phyloP scores from a whole-genome alignment of 2,888 invertebrate species.

The Temnothorax ravouxi region DNA sequence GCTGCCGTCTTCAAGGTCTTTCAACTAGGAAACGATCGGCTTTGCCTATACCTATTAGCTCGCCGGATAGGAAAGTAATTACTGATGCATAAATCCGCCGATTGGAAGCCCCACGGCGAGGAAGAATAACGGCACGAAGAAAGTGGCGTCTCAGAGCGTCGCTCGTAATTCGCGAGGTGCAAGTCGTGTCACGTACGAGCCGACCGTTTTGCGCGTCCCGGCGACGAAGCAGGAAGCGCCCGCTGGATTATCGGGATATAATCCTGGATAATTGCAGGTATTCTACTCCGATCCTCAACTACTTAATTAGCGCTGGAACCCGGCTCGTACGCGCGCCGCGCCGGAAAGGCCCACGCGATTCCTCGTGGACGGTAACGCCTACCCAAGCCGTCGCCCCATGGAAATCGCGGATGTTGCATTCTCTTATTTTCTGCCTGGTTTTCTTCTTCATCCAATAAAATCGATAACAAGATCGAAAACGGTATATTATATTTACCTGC shows the following conservation, averaged over 20 bases:
- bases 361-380: conserved; percentile 31
- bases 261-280: conserved; percentile 65
- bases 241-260: conserved; percentile 64
- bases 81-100: conserved; percentile 70
- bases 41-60: conserved; percentile 59
- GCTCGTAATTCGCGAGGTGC: conserved; percentile 64
- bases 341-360: conserved; percentile 27
- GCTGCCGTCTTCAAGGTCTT: conserved; percentile 40
- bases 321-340: conserved; percentile 9
- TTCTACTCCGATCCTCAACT: conserved; percentile 68
- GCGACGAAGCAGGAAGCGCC: conserved; percentile 67
- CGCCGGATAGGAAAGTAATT: conserved; percentile 69
- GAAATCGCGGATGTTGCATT: not conserved
- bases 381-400: conserved; percentile 6
- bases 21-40: conserved; percentile 63
- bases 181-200: conserved; percentile 64
- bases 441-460: not conserved
- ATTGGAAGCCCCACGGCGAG: conserved; percentile 41
- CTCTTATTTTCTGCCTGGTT: not conserved
- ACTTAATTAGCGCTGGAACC: conserved; percentile 70
- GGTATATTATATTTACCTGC: not conserved
- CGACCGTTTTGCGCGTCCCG: conserved; percentile 30
- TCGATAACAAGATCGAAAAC: conserved; percentile 8
- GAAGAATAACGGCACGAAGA: conserved; percentile 34
- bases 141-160: conserved; percentile 50